Percentiles rank a stretch among this genome's conserved stretches.
Conservation (phyloP, 2,888 invertebrate genomes). For the Bellardia bayeri region DNA sequence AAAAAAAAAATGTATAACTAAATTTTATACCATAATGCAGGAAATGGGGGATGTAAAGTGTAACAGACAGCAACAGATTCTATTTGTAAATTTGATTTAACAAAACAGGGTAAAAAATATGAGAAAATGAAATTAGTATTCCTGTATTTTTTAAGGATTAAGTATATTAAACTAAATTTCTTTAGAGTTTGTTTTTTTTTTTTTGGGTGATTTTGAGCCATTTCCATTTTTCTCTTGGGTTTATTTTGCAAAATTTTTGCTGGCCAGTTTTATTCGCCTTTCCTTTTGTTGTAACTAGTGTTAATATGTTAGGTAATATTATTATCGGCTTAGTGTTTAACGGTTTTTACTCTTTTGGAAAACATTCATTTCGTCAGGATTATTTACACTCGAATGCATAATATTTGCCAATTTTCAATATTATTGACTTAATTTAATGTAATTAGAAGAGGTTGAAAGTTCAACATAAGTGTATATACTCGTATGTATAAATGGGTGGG, state of each 20-base stretch:
- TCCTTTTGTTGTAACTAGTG: background rate
- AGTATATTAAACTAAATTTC: no score
- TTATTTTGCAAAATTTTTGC: no score
- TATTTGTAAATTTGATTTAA: background rate
- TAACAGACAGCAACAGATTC: background rate
- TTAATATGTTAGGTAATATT: background rate
- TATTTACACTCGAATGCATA: conserved; percentile 3
- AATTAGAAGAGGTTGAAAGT: background rate
- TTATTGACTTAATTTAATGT: conserved; percentile 4
- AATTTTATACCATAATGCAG: background rate
- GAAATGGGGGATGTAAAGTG: background rate
- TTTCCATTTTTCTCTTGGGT: background rate
- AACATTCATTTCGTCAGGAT: background rate
- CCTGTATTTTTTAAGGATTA: background rate
- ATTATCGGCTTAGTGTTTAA: conserved; percentile 14
- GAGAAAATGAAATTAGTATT: background rate
- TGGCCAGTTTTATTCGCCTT: background rate
- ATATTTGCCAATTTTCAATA: background rate
- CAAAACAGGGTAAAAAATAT: background rate
- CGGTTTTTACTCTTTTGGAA: background rate
- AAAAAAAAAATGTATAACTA: background rate
- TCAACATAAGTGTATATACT: background rate
- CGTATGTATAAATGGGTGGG: background rate
- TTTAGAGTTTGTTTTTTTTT: background rate
- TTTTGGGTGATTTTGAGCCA: background rate